Base-by-base conservation (phyloP, 2,797 vertebrate genomes). In the Sciurus vulgaris region DNA sequence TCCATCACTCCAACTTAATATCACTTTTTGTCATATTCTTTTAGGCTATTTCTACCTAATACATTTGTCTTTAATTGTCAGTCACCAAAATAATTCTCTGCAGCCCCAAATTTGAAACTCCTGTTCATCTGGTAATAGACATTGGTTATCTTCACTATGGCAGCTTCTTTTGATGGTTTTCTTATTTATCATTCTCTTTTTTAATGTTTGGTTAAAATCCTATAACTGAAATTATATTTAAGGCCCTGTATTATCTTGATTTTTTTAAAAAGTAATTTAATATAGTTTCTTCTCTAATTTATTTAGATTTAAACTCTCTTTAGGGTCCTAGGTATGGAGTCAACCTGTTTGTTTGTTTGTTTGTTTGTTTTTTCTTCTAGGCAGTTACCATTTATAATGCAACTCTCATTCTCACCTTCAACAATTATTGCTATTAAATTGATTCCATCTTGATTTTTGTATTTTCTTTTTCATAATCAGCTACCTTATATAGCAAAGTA, bases 191-290 rank as follows among this genome's bases (percentile, higher is more conserved):
- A 33, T 85, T 94, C 9, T 77, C 72, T 89, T 56, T n/a, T 85
- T 59, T 67, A 67, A 54, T 38, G 12, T 86, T 95, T 24, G 59
- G 59, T 67, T 83, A 94, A 93, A 95, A 54, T 94, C 35, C 12
- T 49, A 1, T 78, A 76, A 89, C 41, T 79, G 54, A 51, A 83
- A 51, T n/a, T 89, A 56, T 28, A 9, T 73, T 87, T 30, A 22
- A 54, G 28, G 44, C 6, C 35, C 10, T 51, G 15, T 63, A 49
- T 74, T 85, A n/a, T 89, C 49, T 77, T 90, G n/a, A 76, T 95
- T 15, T 72, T 87, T 97, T 95, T 56, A 83, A 82, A 94, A 74
- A 76, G 17, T 47, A 72, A 74, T 38, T 95, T 85, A 63, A 33
- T 70, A 2, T 63, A 74, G 7, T 79, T 44, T 95, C 14, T 90